Percentiles rank a stretch among this genome's conserved stretches.
phyloP scores from a whole-genome alignment of 2,113 vertebrate genomes.

The Mesocricetus auratus region DNA sequence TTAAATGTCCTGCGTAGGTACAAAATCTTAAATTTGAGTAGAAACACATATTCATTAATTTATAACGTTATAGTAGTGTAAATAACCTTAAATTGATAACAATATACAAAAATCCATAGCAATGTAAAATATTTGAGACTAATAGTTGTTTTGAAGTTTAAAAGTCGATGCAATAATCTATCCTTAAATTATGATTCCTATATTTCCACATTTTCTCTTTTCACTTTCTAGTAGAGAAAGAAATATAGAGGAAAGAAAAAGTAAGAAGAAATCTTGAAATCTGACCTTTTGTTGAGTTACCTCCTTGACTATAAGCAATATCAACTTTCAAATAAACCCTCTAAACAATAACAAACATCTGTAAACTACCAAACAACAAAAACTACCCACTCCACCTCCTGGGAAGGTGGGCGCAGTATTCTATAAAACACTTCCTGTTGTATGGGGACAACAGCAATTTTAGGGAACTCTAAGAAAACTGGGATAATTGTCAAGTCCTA shows the following conservation, averaged over 20 bases:
- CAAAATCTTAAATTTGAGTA: too few relatives aligned
- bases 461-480: too few relatives aligned
- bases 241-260: neutral
- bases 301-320: too few relatives aligned
- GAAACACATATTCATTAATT: too few relatives aligned
- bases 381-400: neutral
- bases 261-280: neutral
- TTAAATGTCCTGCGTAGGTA: too few relatives aligned
- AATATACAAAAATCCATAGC: too few relatives aligned
- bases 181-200: neutral
- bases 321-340: too few relatives aligned
- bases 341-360: neutral
- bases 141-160: too few relatives aligned
- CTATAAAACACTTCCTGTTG: neutral
- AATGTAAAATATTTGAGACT: too few relatives aligned
- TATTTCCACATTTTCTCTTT: neutral
- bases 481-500: too few relatives aligned
- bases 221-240: neutral
- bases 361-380: neutral
- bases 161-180: neutral
- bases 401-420: neutral
- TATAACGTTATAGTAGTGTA: too few relatives aligned
- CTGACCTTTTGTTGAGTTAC: neutral
- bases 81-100: too few relatives aligned
- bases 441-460: neutral